Conservation (phyloP, 2,797 vertebrate species). For the Agapornis canus region DNA sequence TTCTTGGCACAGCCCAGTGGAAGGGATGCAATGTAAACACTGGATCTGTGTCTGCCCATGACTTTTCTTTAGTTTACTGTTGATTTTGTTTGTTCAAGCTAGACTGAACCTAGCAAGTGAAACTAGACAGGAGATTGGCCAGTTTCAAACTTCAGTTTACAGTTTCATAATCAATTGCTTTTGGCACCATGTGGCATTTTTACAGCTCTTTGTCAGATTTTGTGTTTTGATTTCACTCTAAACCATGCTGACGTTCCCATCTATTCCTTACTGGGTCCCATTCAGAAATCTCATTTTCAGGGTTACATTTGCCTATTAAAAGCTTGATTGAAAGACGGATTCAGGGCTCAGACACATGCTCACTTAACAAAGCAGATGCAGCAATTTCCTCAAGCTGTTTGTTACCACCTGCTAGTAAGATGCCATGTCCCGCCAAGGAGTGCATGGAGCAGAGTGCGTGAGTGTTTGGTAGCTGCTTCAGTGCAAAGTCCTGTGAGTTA, state of each 20-base stretch:
- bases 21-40: neutral
- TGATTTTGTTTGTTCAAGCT: neutral
- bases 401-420: conserved; percentile 30
- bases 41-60: neutral
- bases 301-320: neutral
- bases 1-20: neutral
- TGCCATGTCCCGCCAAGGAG: neutral
- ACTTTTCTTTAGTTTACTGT: neutral
- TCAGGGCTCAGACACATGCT: conserved; percentile 22
- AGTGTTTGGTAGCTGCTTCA: neutral
- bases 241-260: neutral
- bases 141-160: neutral
- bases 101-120: neutral
- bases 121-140: neutral
- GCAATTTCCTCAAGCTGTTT: conserved; percentile 4
- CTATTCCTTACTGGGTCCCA: neutral
- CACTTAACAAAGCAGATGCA: conserved; percentile 38
- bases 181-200: neutral
- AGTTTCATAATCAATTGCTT: neutral
- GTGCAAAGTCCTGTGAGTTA: neutral
- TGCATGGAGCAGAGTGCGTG: neutral
- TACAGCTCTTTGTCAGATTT: neutral
- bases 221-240: neutral
- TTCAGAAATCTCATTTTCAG: neutral
- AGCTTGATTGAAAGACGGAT: conserved; percentile 16